A percentile compares a stretch with the other conserved stretches of the same genome.
Evolutionary conservation across 2,113 vertebrate species (phyloP).

Genomic region (Sakesphorus luctuosus): DNA sequence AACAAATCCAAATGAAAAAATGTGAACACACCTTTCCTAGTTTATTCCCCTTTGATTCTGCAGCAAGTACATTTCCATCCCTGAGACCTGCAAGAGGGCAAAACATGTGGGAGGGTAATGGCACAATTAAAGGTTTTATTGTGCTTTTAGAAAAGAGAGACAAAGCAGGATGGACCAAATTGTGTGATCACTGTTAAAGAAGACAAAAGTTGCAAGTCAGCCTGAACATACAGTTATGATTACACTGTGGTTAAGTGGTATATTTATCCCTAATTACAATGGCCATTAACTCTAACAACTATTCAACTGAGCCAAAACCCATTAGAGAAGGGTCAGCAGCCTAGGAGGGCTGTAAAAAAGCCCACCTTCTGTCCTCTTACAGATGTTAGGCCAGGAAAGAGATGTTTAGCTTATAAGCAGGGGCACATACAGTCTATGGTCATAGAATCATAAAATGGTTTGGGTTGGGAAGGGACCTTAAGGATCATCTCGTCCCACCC

Average conservation of each 20-base stretch:
- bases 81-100: background rate
- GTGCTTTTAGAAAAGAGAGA: background rate
- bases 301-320: background rate
- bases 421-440: rapidly evolving
- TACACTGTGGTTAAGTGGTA: background rate
- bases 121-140: background rate
- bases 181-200: background rate
- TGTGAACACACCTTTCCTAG: background rate
- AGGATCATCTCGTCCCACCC: rapidly evolving
- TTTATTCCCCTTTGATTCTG: background rate
- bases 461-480: background rate
- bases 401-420: background rate
- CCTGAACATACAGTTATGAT: background rate
- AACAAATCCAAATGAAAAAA: background rate
- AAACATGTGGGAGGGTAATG: background rate
- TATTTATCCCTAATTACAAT: background rate
- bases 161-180: background rate
- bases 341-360: background rate
- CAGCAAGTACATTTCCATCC: background rate
- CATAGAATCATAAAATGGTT: background rate
- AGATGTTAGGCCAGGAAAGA: background rate
- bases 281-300: background rate
- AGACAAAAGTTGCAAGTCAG: background rate
- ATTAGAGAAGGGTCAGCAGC: background rate
- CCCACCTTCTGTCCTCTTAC: background rate